Evolutionary conservation across 2,113 vertebrate species (phyloP).

Genomic region (Anser brachyrhynchus): DNA sequence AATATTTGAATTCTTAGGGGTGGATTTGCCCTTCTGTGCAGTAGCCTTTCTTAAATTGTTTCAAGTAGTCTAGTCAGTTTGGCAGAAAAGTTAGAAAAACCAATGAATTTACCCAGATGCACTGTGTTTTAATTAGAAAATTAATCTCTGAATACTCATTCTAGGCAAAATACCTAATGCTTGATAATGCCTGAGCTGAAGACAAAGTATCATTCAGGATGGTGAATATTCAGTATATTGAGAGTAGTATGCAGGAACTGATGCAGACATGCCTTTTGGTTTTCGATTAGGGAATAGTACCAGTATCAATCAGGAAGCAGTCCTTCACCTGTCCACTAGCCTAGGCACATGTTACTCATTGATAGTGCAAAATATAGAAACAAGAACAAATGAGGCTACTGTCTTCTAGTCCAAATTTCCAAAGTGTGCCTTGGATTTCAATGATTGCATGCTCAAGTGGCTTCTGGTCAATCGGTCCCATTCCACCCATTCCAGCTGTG

Average conservation of each 20-base stretch:
- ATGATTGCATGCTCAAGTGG: background rate
- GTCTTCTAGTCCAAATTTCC: background rate
- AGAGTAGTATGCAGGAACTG: background rate
- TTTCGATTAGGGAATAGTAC: background rate
- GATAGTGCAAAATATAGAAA: background rate
- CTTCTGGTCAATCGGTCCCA: background rate
- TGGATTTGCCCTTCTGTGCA: background rate
- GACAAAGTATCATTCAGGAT: background rate
- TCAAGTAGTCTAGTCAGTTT: background rate
- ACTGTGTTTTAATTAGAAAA: conserved; percentile 13
- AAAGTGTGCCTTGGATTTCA: background rate
- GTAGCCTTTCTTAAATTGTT: background rate
- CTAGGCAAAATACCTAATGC: background rate
- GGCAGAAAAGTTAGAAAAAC: conserved; percentile 4
- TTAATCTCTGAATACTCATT: conserved; percentile 16
- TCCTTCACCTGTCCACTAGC: background rate
- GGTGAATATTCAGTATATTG: background rate
- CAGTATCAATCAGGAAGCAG: background rate
- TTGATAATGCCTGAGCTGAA: background rate
- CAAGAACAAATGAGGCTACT: background rate
- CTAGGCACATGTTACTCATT: background rate
- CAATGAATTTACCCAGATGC: background rate
- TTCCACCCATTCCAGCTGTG: background rate
- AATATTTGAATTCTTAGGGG: background rate
- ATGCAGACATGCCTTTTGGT: background rate